These are phyloP conservation scores for Cataglyphis livida DNA, from an alignment of 2,888 invertebrate species.

Conservation along the genomic window DNA sequence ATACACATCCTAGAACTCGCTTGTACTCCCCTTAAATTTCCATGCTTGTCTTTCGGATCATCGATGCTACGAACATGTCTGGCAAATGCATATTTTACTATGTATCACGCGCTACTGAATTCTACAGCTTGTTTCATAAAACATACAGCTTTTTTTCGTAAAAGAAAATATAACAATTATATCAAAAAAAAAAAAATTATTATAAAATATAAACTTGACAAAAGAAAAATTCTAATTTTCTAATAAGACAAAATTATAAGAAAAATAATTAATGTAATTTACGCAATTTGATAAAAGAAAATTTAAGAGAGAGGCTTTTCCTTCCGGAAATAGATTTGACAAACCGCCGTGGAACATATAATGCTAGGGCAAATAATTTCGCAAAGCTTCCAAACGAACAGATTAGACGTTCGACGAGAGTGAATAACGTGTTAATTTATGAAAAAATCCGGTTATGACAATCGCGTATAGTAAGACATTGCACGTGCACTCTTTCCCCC, in stretches of 20 bases:
- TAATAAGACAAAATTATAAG: not conserved
- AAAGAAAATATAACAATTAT: not conserved
- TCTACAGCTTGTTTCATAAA: not conserved
- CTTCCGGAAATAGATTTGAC: not conserved
- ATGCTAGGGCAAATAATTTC: not conserved
- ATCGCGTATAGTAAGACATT: conserved; percentile 20
- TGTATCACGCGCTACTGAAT: not conserved
- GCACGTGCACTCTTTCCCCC: not conserved
- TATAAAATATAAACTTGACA: not conserved
- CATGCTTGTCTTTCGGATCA: conserved; percentile 41
- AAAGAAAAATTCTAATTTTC: not conserved
- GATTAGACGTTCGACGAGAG: conserved; percentile 25
- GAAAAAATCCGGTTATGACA: conserved; percentile 21
- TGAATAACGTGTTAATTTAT: conserved; percentile 35
- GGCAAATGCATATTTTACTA: conserved; percentile 12
- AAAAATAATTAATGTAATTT: not conserved
- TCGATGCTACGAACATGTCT: not conserved
- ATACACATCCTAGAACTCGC: conserved; percentile 30
- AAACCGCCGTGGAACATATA: not conserved
- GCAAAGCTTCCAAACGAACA: not conserved
- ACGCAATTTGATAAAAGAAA: not conserved
- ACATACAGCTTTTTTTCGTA: not conserved
- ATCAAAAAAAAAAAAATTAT: not conserved
- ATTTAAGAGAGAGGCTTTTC: not conserved
- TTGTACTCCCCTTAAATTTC: conserved; percentile 24